phyloP scores from a whole-genome alignment of 2,113 vertebrate species.

The Ardeotis arabs region DNA sequence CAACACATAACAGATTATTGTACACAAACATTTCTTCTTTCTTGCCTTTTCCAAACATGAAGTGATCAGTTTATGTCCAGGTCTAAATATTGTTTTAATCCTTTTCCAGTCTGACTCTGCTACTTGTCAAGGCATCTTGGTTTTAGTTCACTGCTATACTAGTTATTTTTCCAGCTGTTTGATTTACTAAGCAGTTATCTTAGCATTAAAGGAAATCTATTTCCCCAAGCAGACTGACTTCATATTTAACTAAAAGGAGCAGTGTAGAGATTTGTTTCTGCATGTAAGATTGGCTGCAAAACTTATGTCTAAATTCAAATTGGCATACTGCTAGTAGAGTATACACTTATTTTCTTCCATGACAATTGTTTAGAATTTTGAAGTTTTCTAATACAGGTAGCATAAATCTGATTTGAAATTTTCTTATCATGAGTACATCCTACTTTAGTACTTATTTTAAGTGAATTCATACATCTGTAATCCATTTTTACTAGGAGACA shows the following conservation, averaged over 20 bases:
- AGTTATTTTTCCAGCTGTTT: background rate
- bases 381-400: background rate
- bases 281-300: background rate
- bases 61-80: background rate
- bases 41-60: background rate
- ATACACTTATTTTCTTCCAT: background rate
- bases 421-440: background rate
- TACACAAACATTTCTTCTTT: background rate
- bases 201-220: background rate
- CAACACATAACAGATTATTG: background rate
- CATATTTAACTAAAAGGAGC: background rate
- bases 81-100: background rate
- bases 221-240: background rate
- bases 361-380: background rate
- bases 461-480: background rate
- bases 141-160: background rate
- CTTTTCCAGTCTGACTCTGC: background rate
- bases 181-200: background rate
- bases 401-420: background rate
- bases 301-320: background rate
- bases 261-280: background rate
- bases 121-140: background rate
- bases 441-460: background rate
- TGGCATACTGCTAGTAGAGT: background rate
- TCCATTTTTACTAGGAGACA: background rate